These are phyloP conservation scores for Leptoclinus maculatus DNA, from an alignment of 2,797 vertebrate species.

Conservation along the genomic window DNA sequence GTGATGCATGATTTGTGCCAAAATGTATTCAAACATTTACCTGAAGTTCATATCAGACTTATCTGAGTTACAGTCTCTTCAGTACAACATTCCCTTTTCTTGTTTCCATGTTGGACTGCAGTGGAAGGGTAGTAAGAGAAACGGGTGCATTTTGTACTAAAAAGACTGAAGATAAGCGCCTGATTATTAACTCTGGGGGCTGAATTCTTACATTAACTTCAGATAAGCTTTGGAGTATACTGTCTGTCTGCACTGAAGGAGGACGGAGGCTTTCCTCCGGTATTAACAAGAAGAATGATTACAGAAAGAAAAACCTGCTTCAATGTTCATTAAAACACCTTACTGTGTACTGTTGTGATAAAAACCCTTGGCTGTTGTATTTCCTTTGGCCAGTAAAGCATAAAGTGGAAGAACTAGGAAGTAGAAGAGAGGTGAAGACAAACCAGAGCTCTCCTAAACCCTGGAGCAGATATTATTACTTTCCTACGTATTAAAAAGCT, in stretches of 20 bases:
- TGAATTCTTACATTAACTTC: neutral
- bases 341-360: neutral
- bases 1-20: no score
- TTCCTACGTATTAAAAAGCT: neutral
- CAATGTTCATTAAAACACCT: neutral
- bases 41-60: neutral
- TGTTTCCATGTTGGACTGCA: neutral
- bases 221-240: neutral
- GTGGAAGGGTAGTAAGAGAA: neutral
- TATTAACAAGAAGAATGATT: no score
- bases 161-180: neutral
- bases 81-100: neutral
- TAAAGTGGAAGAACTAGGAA: neutral
- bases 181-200: no score
- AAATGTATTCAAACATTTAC: neutral
- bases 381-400: neutral
- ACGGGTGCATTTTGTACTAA: no score
- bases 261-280: no score
- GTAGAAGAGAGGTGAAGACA: neutral
- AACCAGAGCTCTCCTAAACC: neutral
- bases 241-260: neutral
- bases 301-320: no score
- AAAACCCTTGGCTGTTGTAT: neutral
- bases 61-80: no score
- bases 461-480: neutral